phyloP scores from a whole-genome alignment of 2,113 vertebrate genomes.

The Scortum barcoo region DNA sequence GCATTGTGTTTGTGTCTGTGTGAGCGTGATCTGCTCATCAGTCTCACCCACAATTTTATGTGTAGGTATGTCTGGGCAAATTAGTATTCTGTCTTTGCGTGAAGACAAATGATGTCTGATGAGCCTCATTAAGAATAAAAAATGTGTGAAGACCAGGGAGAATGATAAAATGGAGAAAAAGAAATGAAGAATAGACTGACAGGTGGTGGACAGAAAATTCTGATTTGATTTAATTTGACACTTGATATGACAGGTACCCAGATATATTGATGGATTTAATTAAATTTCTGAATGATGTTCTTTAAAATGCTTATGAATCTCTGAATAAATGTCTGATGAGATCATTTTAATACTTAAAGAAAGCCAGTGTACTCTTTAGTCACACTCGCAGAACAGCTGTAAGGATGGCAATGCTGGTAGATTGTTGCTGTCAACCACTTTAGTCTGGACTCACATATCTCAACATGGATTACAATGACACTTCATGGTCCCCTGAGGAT shows the following conservation, averaged over 20 bases:
- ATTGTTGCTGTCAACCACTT: too few species aligned
- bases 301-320: not conserved
- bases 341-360: too few species aligned
- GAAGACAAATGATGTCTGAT: constrained; percentile 26
- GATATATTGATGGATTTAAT: not conserved
- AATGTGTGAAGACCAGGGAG: not conserved
- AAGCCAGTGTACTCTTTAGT: too few species aligned
- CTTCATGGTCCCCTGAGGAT: too few species aligned
- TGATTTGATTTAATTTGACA: not conserved
- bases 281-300: not conserved
- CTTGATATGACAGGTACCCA: not conserved
- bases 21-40: constrained; percentile 3
- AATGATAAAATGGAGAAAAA: not conserved
- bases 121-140: constrained; percentile 10
- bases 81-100: not conserved
- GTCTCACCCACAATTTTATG: not conserved
- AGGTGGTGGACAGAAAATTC: not conserved
- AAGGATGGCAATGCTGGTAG: too few species aligned
- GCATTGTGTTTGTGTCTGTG: not conserved
- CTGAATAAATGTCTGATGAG: too few species aligned
- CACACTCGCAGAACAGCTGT: too few species aligned
- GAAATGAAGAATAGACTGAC: not conserved
- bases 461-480: too few species aligned
- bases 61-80: not conserved
- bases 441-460: too few species aligned